These are phyloP conservation scores for Tyrophagus putrescentiae DNA, from an alignment of 1,140 invertebrate species.

Conservation along the genomic window DNA sequence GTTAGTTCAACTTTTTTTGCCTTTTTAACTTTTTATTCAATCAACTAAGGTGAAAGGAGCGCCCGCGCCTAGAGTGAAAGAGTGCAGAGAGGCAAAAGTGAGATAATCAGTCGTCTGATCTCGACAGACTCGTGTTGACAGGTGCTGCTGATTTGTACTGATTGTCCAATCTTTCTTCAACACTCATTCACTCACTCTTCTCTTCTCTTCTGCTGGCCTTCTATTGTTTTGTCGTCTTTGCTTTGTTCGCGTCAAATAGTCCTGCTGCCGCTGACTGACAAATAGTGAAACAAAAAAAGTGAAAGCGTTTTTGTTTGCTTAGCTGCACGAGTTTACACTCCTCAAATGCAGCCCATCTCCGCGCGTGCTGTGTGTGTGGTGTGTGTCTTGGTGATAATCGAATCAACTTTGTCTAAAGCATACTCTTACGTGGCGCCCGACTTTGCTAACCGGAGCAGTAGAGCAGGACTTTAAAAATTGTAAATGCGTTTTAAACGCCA, in stretches of 20 bases:
- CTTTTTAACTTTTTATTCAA: too few relatives aligned
- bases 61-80: too few relatives aligned
- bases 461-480: too few relatives aligned
- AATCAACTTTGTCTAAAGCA: not conserved
- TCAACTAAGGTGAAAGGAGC: too few relatives aligned
- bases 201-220: not conserved
- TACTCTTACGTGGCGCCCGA: too few relatives aligned
- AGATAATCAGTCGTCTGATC: not conserved
- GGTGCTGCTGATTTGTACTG: not conserved
- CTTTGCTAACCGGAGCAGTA: too few relatives aligned
- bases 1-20: conserved; percentile 35
- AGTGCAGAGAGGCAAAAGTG: too few relatives aligned
- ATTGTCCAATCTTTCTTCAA: not conserved
- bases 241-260: not conserved
- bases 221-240: not conserved
- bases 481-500: too few relatives aligned
- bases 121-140: not conserved
- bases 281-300: too few relatives aligned
- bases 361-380: not conserved
- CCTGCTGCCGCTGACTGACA: not conserved
- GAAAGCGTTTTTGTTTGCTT: too few relatives aligned
- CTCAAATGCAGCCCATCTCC: not conserved
- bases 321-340: too few relatives aligned
- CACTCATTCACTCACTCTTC: not conserved
- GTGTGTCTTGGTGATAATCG: conserved; percentile 5